Evolutionary conservation across 2,888 invertebrate genomes (phyloP).

Genomic region (Cosmia pyralina): DNA sequence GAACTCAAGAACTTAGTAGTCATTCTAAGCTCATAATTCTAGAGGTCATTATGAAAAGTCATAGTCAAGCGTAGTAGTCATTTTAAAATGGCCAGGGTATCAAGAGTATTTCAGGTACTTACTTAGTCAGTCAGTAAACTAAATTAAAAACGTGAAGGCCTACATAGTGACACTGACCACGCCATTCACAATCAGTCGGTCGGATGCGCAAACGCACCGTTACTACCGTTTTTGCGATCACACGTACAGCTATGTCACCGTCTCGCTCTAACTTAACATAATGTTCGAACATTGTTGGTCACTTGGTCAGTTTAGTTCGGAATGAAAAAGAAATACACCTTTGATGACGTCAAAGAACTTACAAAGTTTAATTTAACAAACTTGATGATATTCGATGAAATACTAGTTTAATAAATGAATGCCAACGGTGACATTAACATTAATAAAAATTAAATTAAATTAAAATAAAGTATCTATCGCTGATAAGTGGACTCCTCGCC

Average conservation of each 20-base stretch:
- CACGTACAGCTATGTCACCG: constrained; percentile 47
- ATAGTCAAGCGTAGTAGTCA: not conserved
- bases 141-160: constrained; percentile 35
- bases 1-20: not conserved
- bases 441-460: too few relatives aligned
- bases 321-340: not conserved
- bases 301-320: not conserved
- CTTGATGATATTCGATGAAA: too few relatives aligned
- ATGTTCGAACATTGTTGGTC: constrained; percentile 37
- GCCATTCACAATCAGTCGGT: constrained; percentile 56
- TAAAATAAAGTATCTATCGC: too few relatives aligned
- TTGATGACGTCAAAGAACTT: not conserved
- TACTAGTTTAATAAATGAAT: too few relatives aligned
- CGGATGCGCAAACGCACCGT: constrained; percentile 61
- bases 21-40: not conserved
- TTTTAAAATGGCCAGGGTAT: too few relatives aligned
- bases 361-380: not conserved
- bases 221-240: constrained; percentile 60
- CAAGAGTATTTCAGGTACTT: too few relatives aligned
- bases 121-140: too few relatives aligned
- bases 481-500: too few relatives aligned
- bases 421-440: too few relatives aligned
- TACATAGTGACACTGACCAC: constrained; percentile 55
- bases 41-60: not conserved
- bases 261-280: constrained; percentile 50